These are phyloP conservation scores for Sinelater perroti DNA, from an alignment of 2,888 invertebrate genomes.

Conservation along the genomic window DNA sequence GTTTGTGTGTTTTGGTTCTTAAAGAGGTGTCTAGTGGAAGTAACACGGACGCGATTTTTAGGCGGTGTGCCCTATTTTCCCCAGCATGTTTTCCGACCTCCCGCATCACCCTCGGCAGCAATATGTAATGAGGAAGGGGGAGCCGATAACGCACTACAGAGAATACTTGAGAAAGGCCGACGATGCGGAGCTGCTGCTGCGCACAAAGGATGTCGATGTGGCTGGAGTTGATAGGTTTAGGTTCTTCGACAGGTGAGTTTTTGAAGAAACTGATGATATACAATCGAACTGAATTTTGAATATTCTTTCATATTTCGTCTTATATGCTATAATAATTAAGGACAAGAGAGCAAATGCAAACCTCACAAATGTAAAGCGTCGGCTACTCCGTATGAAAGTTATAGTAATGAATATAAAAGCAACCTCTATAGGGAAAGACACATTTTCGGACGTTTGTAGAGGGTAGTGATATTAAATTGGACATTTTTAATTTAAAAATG, in stretches of 20 bases:
- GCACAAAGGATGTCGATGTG: slow-evolving; percentile 33
- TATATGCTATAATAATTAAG: no score
- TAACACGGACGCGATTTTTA: slow-evolving; percentile 48
- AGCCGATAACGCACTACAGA: slow-evolving; percentile 44
- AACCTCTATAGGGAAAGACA: no score
- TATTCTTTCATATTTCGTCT: background rate
- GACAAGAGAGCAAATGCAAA: no score
- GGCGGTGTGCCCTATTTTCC: slow-evolving; percentile 66
- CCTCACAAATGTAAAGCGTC: no score
- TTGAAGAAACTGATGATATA: no score
- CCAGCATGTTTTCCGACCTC: slow-evolving; percentile 69
- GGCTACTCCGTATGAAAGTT: no score
- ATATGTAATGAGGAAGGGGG: slow-evolving; percentile 57
- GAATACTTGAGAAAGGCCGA: slow-evolving; percentile 47
- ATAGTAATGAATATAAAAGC: no score
- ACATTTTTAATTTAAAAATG: no score
- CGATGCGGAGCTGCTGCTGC: background rate
- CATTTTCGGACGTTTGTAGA: no score
- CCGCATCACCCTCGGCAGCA: slow-evolving; percentile 62
- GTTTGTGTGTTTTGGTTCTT: slow-evolving; percentile 59
- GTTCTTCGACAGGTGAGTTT: slow-evolving; percentile 39
- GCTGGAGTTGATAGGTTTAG: slow-evolving; percentile 42
- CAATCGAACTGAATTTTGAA: background rate
- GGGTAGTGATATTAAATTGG: no score
- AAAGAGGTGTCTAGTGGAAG: background rate